Evolutionary conservation across 2,888 invertebrate genomes (phyloP).

Genomic region (Monopis laevigella): DNA sequence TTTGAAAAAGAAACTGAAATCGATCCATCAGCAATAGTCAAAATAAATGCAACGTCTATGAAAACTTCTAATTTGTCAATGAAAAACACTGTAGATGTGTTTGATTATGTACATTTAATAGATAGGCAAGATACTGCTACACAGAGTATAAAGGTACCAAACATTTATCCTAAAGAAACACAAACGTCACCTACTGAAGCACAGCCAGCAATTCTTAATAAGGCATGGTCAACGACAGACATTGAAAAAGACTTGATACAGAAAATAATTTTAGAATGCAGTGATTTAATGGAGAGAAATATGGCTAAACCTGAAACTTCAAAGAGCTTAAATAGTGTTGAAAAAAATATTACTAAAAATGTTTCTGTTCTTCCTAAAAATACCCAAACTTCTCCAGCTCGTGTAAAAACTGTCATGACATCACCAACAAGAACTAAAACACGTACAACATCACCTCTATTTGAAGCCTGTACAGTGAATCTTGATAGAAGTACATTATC

Average conservation of each 20-base stretch:
- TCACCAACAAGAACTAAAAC: conserved; percentile 52
- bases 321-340: conserved; percentile 22
- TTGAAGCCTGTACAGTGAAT: conserved; percentile 37
- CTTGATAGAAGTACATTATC: conserved; percentile 33
- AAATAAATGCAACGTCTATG: conserved; percentile 30
- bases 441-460: conserved; percentile 52
- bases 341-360: conserved; percentile 29
- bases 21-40: conserved; percentile 20
- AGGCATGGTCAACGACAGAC: conserved; percentile 44
- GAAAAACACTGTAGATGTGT: conserved; percentile 49
- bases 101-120: conserved; percentile 50
- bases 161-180: conserved; percentile 49
- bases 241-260: conserved; percentile 56
- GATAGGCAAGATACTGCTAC: conserved; percentile 52
- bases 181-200: conserved; percentile 45
- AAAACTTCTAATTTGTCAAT: conserved; percentile 43
- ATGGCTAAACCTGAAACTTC: conserved; percentile 47
- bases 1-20: conserved; percentile 11
- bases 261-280: conserved; percentile 48
- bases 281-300: conserved; percentile 44
- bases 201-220: conserved; percentile 34
- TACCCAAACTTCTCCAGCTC: conserved; percentile 58
- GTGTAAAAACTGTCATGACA: conserved; percentile 52
- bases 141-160: conserved; percentile 39
- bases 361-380: conserved; percentile 40